phyloP scores from a whole-genome alignment of 2,113 vertebrate genomes.

The Craseonycteris thonglongyai region DNA sequence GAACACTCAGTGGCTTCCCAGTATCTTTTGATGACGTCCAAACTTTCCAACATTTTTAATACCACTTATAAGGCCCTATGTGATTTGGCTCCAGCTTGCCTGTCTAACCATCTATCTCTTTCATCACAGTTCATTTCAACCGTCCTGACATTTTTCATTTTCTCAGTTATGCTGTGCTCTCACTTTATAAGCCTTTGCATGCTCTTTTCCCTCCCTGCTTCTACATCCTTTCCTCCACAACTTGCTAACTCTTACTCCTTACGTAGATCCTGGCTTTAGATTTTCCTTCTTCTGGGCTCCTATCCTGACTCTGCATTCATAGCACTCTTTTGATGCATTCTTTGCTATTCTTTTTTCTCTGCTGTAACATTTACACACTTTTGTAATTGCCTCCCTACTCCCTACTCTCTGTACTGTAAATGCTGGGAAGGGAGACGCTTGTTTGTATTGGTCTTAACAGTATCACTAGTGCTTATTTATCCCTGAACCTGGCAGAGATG shows the following conservation, averaged over 20 bases:
- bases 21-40: background rate
- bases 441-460: background rate
- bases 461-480: background rate
- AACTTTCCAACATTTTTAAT: background rate
- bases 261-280: background rate
- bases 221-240: background rate
- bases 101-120: background rate
- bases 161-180: background rate
- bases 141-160: background rate
- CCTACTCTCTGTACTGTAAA: background rate
- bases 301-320: background rate
- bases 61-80: background rate
- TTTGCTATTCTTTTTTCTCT: background rate
- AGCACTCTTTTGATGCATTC: background rate
- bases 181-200: background rate
- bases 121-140: background rate
- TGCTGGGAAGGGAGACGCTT: background rate
- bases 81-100: background rate
- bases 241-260: background rate
- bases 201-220: background rate
- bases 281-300: background rate
- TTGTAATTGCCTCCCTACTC: background rate
- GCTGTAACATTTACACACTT: background rate
- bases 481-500: background rate
- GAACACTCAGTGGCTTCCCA: background rate